Conservation (phyloP, 2,113 vertebrate species). For the Osmerus mordax region DNA sequence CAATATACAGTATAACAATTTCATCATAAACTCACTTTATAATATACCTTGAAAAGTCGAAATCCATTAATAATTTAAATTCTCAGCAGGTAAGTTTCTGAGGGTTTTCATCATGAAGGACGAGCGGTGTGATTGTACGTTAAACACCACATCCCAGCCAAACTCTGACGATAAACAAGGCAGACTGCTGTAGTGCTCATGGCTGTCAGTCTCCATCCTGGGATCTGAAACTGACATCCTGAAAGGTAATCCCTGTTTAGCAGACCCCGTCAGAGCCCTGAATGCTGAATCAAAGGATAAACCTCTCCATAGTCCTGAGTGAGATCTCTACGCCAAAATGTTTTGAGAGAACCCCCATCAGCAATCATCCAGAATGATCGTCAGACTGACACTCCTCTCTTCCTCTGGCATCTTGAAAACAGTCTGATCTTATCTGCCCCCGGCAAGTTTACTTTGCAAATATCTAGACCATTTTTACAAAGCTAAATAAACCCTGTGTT, state of each 20-base stretch:
- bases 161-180: neutral
- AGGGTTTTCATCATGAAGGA: no score
- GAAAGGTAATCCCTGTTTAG: neutral
- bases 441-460: slow-evolving; percentile 19
- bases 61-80: no score
- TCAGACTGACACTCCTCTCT: neutral
- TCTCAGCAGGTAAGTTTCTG: no score
- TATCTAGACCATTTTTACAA: neutral
- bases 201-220: neutral
- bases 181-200: neutral
- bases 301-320: neutral
- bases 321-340: neutral
- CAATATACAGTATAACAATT: neutral
- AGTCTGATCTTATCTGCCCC: slow-evolving; percentile 4
- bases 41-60: no score
- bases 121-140: neutral
- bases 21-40: neutral
- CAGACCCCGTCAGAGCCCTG: neutral
- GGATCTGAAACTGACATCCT: neutral
- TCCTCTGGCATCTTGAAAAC: slow-evolving; percentile 3
- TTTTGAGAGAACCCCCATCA: neutral
- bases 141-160: neutral
- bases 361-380: slow-evolving; percentile 16
- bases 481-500: neutral
- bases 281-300: neutral